These are phyloP conservation scores for Amiota communis DNA, from an alignment of 2,888 invertebrate genomes.

Conservation along the genomic window DNA sequence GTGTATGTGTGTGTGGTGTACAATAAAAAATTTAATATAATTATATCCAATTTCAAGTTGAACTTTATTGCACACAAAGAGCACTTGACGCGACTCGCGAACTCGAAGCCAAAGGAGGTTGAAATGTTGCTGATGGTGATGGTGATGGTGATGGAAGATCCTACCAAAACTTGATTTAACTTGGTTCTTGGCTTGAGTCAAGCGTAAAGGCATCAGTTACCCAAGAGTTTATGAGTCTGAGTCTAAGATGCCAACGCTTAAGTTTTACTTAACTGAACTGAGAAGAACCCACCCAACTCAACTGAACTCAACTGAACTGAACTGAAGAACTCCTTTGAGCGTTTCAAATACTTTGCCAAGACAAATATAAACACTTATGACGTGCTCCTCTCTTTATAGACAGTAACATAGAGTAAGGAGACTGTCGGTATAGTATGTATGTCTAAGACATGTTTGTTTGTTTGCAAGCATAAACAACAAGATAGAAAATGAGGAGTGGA, in stretches of 20 bases:
- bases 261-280: background rate
- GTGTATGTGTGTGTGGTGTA: background rate
- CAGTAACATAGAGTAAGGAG: background rate
- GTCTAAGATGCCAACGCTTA: background rate
- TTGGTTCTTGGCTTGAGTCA: background rate
- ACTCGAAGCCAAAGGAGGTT: background rate
- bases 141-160: background rate
- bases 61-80: constrained; percentile 54
- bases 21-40: constrained; percentile 65
- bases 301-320: constrained; percentile 5
- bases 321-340: constrained; percentile 13
- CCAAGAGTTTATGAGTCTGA: constrained; percentile 23
- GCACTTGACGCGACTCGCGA: constrained; percentile 12
- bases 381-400: background rate
- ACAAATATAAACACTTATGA: constrained; percentile 64
- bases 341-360: constrained; percentile 46
- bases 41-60: constrained; percentile 64
- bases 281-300: background rate
- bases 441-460: constrained; percentile 2
- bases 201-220: constrained; percentile 19
- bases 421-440: background rate
- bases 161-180: background rate
- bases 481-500: background rate
- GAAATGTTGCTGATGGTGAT: no score
- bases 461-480: no score